Evolutionary conservation across 2,113 vertebrate species (phyloP).

Genomic region (Hylia prasina): DNA sequence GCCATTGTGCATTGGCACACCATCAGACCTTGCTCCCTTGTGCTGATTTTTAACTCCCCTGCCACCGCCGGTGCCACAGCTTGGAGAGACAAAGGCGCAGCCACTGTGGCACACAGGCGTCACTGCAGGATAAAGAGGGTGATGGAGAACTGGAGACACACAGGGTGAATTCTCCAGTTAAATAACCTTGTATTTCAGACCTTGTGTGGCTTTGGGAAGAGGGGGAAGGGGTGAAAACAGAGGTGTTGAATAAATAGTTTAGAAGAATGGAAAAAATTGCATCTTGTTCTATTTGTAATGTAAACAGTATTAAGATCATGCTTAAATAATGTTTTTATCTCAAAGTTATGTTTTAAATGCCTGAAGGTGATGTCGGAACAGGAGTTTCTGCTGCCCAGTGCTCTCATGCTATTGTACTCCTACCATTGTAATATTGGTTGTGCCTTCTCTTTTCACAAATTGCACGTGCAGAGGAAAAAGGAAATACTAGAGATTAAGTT

Average conservation of each 20-base stretch:
- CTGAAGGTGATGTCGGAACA: background rate
- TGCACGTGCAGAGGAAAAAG: background rate
- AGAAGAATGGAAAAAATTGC: background rate
- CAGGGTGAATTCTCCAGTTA: background rate
- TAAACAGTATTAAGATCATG: background rate
- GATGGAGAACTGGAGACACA: background rate
- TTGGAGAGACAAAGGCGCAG: constrained; percentile 51
- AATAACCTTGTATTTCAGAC: background rate
- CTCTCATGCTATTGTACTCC: background rate
- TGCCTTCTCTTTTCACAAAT: background rate
- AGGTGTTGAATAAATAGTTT: background rate
- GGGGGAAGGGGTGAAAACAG: background rate
- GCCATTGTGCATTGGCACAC: constrained; percentile 54
- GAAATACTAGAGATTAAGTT: background rate
- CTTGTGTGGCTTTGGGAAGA: background rate
- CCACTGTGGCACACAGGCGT: constrained; percentile 27
- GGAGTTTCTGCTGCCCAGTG: background rate
- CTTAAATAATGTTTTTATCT: background rate
- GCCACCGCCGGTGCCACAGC: constrained; percentile 10
- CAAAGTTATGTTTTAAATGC: background rate
- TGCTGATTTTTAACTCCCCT: constrained; percentile 47
- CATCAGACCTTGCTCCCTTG: constrained; percentile 47
- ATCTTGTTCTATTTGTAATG: background rate
- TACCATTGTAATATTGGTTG: background rate
- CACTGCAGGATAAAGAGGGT: background rate